Conservation (phyloP, 2,113 vertebrate genomes). For the Peucedramus taeniatus region DNA sequence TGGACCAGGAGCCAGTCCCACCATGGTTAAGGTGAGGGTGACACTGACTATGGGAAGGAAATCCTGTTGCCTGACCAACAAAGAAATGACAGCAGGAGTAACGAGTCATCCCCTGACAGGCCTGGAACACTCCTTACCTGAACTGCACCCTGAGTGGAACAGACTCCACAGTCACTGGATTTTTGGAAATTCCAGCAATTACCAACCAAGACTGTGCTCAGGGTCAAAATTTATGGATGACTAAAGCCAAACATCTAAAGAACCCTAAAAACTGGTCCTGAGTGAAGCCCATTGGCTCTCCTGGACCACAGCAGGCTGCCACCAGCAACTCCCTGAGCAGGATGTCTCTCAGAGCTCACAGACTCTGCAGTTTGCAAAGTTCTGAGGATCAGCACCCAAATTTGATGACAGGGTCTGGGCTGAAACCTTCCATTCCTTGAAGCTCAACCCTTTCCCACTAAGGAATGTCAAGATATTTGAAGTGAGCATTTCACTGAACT, state of each 20-base stretch:
- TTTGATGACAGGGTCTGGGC: neutral
- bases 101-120: neutral
- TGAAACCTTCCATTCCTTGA: neutral
- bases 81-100: neutral
- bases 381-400: neutral
- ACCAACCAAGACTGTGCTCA: neutral
- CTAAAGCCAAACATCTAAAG: neutral
- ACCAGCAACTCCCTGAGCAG: neutral
- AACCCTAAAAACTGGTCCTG: neutral
- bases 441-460: neutral
- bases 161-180: neutral
- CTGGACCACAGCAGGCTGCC: neutral
- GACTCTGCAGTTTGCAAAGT: neutral
- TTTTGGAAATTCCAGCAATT: neutral
- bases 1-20: neutral
- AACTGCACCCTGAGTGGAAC: neutral
- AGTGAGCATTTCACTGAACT: neutral
- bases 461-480: neutral
- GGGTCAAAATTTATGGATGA: neutral
- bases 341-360: neutral
- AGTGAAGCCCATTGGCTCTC: neutral
- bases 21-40: fast-evolving
- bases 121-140: neutral
- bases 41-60: neutral
- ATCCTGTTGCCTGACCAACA: neutral